These are phyloP conservation scores for Bugulina stolonifera DNA, from an alignment of 2,888 invertebrate genomes.

Conservation along the genomic window DNA sequence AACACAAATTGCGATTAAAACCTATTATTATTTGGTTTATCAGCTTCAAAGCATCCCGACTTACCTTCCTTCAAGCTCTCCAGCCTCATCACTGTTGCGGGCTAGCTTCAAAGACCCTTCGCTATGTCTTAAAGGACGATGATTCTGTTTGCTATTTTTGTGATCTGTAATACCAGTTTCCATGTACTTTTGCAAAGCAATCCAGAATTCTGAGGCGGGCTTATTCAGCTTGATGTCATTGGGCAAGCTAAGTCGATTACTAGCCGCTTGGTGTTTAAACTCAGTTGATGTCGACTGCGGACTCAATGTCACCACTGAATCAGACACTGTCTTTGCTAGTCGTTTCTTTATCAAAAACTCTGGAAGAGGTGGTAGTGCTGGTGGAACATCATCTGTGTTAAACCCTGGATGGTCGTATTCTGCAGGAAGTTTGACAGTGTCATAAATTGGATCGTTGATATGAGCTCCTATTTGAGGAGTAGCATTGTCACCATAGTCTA, in stretches of 20 bases:
- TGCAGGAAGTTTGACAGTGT: background rate
- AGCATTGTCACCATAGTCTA: background rate
- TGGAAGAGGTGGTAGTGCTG: slow-evolving; percentile 9
- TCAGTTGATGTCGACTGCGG: background rate
- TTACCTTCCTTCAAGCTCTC: too few species aligned
- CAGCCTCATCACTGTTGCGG: too few species aligned
- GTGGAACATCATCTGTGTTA: background rate
- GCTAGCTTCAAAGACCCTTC: too few species aligned
- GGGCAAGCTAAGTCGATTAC: background rate
- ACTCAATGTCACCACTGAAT: background rate
- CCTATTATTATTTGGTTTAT: too few species aligned
- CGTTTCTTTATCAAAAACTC: slow-evolving; percentile 3
- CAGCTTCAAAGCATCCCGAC: too few species aligned
- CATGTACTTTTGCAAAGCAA: slow-evolving; percentile 1
- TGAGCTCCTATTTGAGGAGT: background rate
- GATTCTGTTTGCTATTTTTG: background rate
- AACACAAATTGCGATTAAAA: too few species aligned
- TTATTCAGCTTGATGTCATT: background rate
- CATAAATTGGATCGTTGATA: background rate
- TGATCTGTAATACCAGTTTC: background rate
- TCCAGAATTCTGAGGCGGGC: background rate
- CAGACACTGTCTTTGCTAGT: background rate
- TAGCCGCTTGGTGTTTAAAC: background rate
- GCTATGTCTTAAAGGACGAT: background rate
- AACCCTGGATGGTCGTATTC: too few species aligned